Conservation (phyloP, 2,888 invertebrate genomes). For the Yponomeuta sedellus region DNA sequence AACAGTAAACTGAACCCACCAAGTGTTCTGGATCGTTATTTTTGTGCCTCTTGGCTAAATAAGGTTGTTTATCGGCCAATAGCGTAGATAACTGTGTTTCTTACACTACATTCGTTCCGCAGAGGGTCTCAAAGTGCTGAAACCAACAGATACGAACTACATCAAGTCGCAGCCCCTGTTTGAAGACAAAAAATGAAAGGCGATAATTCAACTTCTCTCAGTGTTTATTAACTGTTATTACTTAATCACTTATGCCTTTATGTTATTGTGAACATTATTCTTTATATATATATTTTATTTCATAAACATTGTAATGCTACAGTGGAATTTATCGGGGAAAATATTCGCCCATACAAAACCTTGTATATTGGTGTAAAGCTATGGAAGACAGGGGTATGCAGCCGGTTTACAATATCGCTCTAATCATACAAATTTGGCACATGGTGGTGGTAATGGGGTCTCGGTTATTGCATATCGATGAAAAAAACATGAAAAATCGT, state of each 20-base stretch:
- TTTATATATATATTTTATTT: constrained; percentile 48
- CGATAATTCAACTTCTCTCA: constrained; percentile 43
- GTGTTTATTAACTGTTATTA: constrained; percentile 63
- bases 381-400: constrained; percentile 62
- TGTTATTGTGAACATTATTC: constrained; percentile 68
- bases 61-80: no score
- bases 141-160: constrained; percentile 38
- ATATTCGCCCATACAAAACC: constrained; percentile 19
- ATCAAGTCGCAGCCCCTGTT: constrained; percentile 55
- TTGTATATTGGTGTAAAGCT: constrained; percentile 36
- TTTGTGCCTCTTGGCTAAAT: no score
- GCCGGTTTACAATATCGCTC: constrained; percentile 41
- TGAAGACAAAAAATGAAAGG: constrained; percentile 38
- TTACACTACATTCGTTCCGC: constrained; percentile 29
- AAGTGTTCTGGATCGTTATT: no score
- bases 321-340: constrained; percentile 34
- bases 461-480: constrained; percentile 26
- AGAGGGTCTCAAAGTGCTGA: constrained; percentile 65
- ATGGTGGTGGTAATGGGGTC: constrained; percentile 59
- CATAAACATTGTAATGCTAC: constrained; percentile 52
- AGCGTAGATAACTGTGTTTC: no score
- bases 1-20: no score
- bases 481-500: not conserved
- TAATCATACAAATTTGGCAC: constrained; percentile 54
- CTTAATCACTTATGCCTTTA: constrained; percentile 47